Evolutionary conservation across 2,888 invertebrate genomes (phyloP).

Genomic region (Drosophila mettleri): DNA sequence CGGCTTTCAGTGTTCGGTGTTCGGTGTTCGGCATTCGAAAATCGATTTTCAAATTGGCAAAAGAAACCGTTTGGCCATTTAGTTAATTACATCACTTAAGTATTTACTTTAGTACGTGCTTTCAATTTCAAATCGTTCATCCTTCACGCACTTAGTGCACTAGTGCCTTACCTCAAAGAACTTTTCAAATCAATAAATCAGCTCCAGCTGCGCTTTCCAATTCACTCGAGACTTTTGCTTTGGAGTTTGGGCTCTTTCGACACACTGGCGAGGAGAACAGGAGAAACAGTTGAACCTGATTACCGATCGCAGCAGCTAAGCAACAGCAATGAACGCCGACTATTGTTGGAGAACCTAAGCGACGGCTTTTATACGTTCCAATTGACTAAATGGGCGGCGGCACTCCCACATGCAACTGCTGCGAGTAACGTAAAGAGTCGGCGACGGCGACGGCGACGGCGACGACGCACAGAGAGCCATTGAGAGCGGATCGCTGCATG

Average conservation of each 20-base stretch:
- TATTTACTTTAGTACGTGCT: constrained; percentile 13
- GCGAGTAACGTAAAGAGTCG: constrained; percentile 20
- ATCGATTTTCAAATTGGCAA: constrained; percentile 41
- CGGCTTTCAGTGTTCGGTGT: constrained; percentile 47
- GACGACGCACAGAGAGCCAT: constrained; percentile 17
- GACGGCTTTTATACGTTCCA: constrained; percentile 55
- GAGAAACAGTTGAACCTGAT: constrained; percentile 30
- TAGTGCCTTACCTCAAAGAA: constrained; percentile 44
- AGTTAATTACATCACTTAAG: constrained; percentile 57
- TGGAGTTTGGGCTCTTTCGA: constrained; percentile 15
- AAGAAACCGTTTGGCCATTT: constrained; percentile 30
- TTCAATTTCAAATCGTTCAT: constrained; percentile 19
- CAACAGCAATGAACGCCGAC: constrained; percentile 59
- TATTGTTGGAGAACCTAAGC: constrained; percentile 53
- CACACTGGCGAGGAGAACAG: constrained; percentile 31
- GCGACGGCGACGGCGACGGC: constrained; percentile 4
- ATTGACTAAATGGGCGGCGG: constrained; percentile 47
- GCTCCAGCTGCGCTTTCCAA: constrained; percentile 55
- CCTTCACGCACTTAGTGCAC: not conserved
- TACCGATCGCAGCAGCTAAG: constrained; percentile 52
- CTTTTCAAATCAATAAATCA: constrained; percentile 30
- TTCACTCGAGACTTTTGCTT: constrained; percentile 24
- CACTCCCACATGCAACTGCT: constrained; percentile 49
- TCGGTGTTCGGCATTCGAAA: constrained; percentile 45
- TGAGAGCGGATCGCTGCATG: constrained; percentile 17